Base-by-base conservation (phyloP, 2,797 vertebrate species). In the Gadopsis marmoratus region DNA sequence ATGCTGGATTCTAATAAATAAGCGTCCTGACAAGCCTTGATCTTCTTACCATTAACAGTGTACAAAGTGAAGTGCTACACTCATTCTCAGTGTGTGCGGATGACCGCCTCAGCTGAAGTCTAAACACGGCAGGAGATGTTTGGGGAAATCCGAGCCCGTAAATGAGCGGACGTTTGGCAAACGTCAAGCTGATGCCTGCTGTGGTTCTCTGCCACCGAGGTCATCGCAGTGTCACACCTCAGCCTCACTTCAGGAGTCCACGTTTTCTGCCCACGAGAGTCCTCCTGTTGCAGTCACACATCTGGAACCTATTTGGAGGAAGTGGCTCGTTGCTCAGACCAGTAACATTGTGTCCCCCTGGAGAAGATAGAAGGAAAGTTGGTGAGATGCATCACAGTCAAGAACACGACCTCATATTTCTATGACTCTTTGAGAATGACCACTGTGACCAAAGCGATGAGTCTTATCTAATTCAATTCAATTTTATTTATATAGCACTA, bases 271-370 rank as follows among this genome's bases (percentile, higher is more conserved):
- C 43, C 5, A 14, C 8, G 11, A 33, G 7, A 4, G 16, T 16
- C 54, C 50, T 45, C 2, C 29, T 53, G n/a, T 1, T 45, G 29
- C 31, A 7, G 35, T 17, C 43, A 17, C 14, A 43, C 6, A 14
- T 56, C 65, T 13, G 50, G 45, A 33, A 59, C 50, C 6, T 39
- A 10, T 33, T 7, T 54, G 71, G 43, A 67, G 56, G 4, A 60
- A 13, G 39, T 43, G 29, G 16, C 19, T 39, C 13, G 17, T 37
- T 58, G 33, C 26, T 76, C 78, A 21, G 31, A 13, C 54, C 11
- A 9, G 41, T 10, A 26, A 21, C 29, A 37, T 10, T n/a, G 23
- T 41, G 70, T 62, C n/a, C n/a, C 39, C 71, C 80, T 81, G 50
- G 1, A 60, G 45, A 50, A 29, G 50, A 74, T 26, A 59, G n/a